Evolutionary conservation across 2,888 invertebrate species (phyloP).

Genomic region (Julus scandinavius): DNA sequence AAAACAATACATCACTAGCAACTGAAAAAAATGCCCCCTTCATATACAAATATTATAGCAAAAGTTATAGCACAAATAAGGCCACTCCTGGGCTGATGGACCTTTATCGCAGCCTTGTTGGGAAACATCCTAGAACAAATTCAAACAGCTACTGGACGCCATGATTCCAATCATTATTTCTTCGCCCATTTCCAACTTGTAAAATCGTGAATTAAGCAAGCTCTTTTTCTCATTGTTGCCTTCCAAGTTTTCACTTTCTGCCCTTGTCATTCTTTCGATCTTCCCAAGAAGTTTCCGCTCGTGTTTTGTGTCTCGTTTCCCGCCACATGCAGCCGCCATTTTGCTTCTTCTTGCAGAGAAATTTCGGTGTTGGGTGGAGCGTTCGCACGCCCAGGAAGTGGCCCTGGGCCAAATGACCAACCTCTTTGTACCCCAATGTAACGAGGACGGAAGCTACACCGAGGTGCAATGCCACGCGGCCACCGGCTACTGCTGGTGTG

Average conservation of each 20-base stretch:
- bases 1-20: too few relatives aligned
- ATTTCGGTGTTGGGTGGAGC: conserved; percentile 52
- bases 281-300: not conserved
- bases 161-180: too few relatives aligned
- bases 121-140: too few relatives aligned
- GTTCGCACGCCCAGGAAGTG: conserved; percentile 50
- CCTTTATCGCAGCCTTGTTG: too few relatives aligned
- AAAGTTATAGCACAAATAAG: too few relatives aligned
- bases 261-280: not conserved
- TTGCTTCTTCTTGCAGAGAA: conserved; percentile 52
- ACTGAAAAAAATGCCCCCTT: too few relatives aligned
- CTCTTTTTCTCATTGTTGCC: too few relatives aligned
- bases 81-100: too few relatives aligned
- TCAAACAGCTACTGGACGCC: too few relatives aligned
- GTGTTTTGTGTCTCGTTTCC: not conserved
- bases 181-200: too few relatives aligned
- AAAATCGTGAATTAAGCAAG: too few relatives aligned
- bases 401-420: conserved; percentile 47
- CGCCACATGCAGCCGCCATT: conserved; percentile 10
- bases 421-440: conserved; percentile 76
- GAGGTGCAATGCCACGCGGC: conserved; percentile 85
- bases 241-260: not conserved
- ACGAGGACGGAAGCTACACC: conserved; percentile 84
- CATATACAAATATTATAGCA: too few relatives aligned
- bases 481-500: conserved; percentile 89